These are phyloP conservation scores for Danionella dracula DNA, from an alignment of 2,797 vertebrate species.

Conservation along the genomic window DNA sequence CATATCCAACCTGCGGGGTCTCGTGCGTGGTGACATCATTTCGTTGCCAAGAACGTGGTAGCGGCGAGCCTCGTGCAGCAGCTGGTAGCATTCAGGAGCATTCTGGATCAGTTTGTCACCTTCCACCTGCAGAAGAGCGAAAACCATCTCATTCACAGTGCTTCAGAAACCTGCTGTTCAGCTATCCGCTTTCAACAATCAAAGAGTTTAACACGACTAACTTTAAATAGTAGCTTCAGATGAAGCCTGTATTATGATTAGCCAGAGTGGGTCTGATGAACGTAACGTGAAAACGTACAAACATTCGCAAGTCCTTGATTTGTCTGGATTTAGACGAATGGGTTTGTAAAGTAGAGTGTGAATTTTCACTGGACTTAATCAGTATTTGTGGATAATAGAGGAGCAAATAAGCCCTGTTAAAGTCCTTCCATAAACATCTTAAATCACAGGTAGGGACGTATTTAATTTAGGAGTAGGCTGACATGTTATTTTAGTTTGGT, in stretches of 20 bases:
- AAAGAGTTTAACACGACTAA: neutral
- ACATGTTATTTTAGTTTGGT: too few species aligned
- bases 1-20: constrained; percentile 87
- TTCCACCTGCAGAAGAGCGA: constrained; percentile 66
- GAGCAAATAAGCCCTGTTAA: too few species aligned
- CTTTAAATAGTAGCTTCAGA: neutral
- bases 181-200: neutral
- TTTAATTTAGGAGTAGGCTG: too few species aligned
- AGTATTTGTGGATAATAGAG: too few species aligned
- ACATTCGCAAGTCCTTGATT: too few species aligned
- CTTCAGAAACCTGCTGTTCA: neutral
- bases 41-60: constrained; percentile 98
- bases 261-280: neutral
- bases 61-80: constrained; percentile 91
- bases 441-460: too few species aligned
- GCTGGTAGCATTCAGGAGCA: constrained; percentile 91
- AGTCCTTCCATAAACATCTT: too few species aligned
- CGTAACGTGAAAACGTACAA: too few species aligned
- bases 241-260: neutral
- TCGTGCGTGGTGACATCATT: constrained; percentile 97
- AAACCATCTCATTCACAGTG: neutral
- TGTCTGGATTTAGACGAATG: too few species aligned
- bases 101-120: constrained; percentile 94
- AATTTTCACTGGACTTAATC: neutral
- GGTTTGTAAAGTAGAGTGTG: too few species aligned